These are phyloP conservation scores for Gisinianus flammeolus DNA, from an alignment of 2,888 invertebrate species.

Conservation along the genomic window DNA sequence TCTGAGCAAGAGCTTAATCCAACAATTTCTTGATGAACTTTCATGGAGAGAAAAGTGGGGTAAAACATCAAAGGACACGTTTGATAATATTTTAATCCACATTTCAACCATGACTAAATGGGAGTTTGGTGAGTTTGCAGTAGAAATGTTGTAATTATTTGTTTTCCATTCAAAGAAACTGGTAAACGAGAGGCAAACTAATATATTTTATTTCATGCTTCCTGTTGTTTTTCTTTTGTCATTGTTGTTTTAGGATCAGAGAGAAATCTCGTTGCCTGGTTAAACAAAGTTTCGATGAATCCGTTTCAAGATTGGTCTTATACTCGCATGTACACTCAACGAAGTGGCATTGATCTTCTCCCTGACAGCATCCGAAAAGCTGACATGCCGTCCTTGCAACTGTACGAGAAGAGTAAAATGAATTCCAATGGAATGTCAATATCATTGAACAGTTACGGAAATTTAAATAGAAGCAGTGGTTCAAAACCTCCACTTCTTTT, in stretches of 20 bases:
- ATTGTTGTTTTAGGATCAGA: constrained; percentile 58
- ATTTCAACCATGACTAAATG: constrained; percentile 78
- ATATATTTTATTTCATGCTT: too few relatives aligned
- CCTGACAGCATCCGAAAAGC: constrained; percentile 59
- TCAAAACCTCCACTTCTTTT: constrained; percentile 23
- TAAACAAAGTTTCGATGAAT: constrained; percentile 67
- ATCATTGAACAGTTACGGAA: neutral
- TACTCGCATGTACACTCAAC: constrained; percentile 33
- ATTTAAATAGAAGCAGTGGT: neutral
- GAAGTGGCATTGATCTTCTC: constrained; percentile 55
- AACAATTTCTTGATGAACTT: constrained; percentile 87
- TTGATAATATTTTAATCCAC: constrained; percentile 79
- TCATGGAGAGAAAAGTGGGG: constrained; percentile 89
- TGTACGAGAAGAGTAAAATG: neutral
- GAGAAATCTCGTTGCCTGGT: constrained; percentile 63
- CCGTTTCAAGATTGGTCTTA: constrained; percentile 72
- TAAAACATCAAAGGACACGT: constrained; percentile 75
- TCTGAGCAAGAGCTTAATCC: constrained; percentile 82
- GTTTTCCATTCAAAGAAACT: too few relatives aligned
- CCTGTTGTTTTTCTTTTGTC: too few relatives aligned
- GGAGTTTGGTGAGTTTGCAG: constrained; percentile 63
- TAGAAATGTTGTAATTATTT: too few relatives aligned
- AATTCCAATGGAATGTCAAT: neutral
- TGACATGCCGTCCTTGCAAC: constrained; percentile 30
- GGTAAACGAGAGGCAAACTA: too few relatives aligned